A percentile compares a stretch with the other conserved stretches of the same genome.
Conservation (phyloP, 2,888 invertebrate species). For the Eudemis profundana region DNA sequence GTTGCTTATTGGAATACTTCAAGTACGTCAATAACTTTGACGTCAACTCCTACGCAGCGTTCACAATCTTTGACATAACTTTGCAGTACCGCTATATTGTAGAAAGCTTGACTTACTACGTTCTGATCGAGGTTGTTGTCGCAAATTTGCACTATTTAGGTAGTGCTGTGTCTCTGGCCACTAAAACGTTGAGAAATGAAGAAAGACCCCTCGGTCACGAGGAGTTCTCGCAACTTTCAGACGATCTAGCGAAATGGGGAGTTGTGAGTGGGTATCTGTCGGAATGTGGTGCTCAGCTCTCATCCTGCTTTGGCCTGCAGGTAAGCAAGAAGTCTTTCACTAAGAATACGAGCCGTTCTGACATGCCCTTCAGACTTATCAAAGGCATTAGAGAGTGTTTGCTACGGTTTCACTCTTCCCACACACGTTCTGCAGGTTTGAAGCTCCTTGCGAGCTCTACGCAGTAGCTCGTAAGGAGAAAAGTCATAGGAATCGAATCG, state of each 20-base stretch:
- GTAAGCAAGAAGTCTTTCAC: slow-evolving; percentile 2
- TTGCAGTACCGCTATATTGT: slow-evolving; percentile 4
- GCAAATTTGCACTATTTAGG: background rate
- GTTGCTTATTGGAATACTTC: background rate
- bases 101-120: background rate
- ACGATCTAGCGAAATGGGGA: background rate
- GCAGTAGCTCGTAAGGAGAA: too few species aligned
- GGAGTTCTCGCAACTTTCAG: background rate
- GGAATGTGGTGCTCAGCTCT: background rate
- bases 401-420: too few species aligned
- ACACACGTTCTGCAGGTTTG: too few species aligned
- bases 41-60: background rate
- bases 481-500: too few species aligned
- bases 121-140: slow-evolving; percentile 3
- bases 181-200: background rate
- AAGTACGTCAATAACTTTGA: background rate
- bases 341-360: background rate
- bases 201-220: background rate
- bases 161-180: background rate
- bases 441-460: too few species aligned
- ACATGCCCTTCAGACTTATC: background rate
- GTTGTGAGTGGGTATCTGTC: background rate
- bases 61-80: background rate
- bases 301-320: slow-evolving; percentile 7
- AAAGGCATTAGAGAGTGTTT: too few species aligned